A percentile compares a stretch with the other conserved stretches of the same genome.
These are phyloP conservation scores for Cephalotes varians DNA, from an alignment of 2,888 invertebrate genomes.

Conservation along the genomic window DNA sequence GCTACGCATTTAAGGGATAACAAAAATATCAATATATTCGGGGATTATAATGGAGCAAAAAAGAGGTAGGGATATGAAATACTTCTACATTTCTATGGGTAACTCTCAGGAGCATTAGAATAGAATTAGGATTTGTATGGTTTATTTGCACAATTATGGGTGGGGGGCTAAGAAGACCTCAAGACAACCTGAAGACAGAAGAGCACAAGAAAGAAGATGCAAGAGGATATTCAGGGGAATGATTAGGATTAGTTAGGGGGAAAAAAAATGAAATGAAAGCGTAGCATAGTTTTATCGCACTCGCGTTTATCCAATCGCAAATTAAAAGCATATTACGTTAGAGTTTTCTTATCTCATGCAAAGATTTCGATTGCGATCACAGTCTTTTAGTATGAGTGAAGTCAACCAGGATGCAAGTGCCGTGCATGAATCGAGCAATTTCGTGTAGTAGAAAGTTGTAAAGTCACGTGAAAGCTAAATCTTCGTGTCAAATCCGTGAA, in stretches of 20 bases:
- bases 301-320: constrained; percentile 2
- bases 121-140: constrained; percentile 57
- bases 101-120: constrained; percentile 45
- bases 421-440: constrained; percentile 24
- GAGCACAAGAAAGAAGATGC: constrained; percentile 86
- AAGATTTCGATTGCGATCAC: constrained; percentile 20
- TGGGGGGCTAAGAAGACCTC: constrained; percentile 84
- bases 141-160: constrained; percentile 54
- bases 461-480: constrained; percentile 15
- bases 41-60: constrained; percentile 41
- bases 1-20: constrained; percentile 36
- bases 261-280: constrained; percentile 52
- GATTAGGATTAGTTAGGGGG: constrained; percentile 62
- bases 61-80: constrained; percentile 41
- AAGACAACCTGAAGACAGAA: constrained; percentile 86
- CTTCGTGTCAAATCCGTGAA: constrained; percentile 57
- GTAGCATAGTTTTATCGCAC: constrained; percentile 44
- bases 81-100: constrained; percentile 37
- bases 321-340: constrained; percentile 21
- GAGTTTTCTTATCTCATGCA: neutral
- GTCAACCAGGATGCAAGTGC: neutral
- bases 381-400: neutral
- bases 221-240: constrained; percentile 79
- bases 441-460: neutral
- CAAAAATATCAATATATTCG: constrained; percentile 35